Conservation (phyloP, 1,140 invertebrate species). For the Ceratina calcarata region DNA sequence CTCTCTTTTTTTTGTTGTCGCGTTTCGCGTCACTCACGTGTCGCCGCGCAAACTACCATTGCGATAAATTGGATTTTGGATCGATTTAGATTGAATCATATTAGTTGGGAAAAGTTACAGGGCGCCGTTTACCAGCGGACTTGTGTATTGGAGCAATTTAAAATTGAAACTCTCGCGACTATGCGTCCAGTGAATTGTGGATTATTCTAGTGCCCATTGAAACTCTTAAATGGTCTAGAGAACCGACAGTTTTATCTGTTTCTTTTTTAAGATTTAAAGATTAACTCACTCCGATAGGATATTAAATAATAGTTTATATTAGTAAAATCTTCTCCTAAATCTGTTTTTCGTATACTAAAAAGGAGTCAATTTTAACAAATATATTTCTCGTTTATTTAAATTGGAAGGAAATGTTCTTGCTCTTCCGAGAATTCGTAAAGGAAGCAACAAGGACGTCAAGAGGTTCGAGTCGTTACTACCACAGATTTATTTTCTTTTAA, state of each 20-base stretch:
- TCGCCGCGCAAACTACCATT: slow-evolving; percentile 11
- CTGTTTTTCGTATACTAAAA: too few relatives aligned
- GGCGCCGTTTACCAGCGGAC: not conserved
- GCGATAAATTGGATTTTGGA: slow-evolving; percentile 22
- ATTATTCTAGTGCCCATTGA: not conserved
- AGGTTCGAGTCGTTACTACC: slow-evolving; percentile 6
- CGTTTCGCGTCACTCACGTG: slow-evolving; percentile 1
- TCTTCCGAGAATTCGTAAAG: not conserved
- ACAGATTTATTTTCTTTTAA: slow-evolving; percentile 38
- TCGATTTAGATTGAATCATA: slow-evolving; percentile 40
- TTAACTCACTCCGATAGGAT: too few relatives aligned
- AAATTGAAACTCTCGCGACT: slow-evolving; percentile 9
- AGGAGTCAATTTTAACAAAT: too few relatives aligned
- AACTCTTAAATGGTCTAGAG: not conserved
- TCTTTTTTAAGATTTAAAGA: too few relatives aligned
- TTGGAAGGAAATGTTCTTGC: not conserved
- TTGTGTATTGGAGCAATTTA: slow-evolving; percentile 11
- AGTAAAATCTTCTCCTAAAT: too few relatives aligned
- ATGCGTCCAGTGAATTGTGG: too few relatives aligned
- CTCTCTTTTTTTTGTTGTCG: not conserved
- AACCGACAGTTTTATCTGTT: not conserved
- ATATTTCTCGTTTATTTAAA: not conserved
- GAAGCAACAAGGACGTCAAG: not conserved
- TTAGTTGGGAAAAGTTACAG: slow-evolving; percentile 20
- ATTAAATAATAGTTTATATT: too few relatives aligned